phyloP scores from a whole-genome alignment of 2,888 invertebrate species.

The Pachliopta kotzebuea region DNA sequence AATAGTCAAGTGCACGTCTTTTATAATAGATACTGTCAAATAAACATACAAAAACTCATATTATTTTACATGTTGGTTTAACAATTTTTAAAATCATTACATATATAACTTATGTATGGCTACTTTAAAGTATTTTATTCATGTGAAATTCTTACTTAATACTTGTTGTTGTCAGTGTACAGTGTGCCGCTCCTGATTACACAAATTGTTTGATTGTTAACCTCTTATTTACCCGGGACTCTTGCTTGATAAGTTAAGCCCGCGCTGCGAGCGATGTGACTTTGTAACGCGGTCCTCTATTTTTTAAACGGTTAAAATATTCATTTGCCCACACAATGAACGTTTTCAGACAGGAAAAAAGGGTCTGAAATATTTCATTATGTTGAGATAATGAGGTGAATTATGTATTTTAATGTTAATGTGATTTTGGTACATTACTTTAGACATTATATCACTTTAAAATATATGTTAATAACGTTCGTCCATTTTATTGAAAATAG shows the following conservation, averaged over 20 bases:
- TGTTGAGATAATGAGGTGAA: slow-evolving; percentile 6
- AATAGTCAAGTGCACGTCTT: too few relatives aligned
- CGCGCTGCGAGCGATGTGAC: slow-evolving; percentile 35
- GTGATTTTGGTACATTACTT: too few relatives aligned
- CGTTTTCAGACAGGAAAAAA: slow-evolving; percentile 4
- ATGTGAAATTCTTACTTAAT: background rate
- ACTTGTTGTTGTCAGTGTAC: slow-evolving; percentile 13
- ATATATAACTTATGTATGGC: too few relatives aligned
- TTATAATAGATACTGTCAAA: too few relatives aligned
- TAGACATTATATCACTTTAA: too few relatives aligned
- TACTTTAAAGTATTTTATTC: too few relatives aligned
- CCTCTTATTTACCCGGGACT: slow-evolving; percentile 40
- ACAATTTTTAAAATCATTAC: too few relatives aligned
- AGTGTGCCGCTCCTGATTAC: slow-evolving; percentile 38
- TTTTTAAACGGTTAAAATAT: slow-evolving; percentile 13
- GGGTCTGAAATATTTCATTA: slow-evolving; percentile 2
- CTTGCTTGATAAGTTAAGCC: slow-evolving; percentile 36
- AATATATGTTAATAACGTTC: too few relatives aligned
- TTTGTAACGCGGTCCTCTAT: slow-evolving; percentile 41
- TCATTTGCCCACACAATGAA: slow-evolving; percentile 16
- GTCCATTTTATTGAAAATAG: too few relatives aligned
- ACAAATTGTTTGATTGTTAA: slow-evolving; percentile 45
- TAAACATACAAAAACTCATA: too few relatives aligned
- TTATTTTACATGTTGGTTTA: too few relatives aligned
- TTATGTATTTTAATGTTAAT: slow-evolving; percentile 11